A percentile compares a stretch with the other conserved stretches of the same genome.
phyloP scores from a whole-genome alignment of 2,888 invertebrate species.

The Tryphoninae sp. region DNA sequence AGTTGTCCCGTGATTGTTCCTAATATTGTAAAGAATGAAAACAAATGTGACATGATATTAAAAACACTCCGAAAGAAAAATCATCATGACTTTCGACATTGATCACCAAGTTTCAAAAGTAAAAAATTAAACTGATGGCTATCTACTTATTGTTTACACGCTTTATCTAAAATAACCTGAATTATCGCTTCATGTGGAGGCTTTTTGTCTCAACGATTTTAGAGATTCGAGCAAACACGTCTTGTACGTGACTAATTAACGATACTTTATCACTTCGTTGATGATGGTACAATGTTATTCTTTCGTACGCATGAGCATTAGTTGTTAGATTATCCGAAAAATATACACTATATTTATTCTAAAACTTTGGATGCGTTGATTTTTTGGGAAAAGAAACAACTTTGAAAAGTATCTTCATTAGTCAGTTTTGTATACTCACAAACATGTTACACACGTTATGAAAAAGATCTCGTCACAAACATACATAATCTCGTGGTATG shows the following conservation, averaged over 20 bases:
- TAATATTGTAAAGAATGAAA: slow-evolving; percentile 69
- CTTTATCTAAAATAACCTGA: not conserved
- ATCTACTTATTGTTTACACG: slow-evolving; percentile 44
- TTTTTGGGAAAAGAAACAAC: not conserved
- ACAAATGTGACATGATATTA: slow-evolving; percentile 40
- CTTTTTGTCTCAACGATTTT: not conserved
- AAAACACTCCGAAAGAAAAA: slow-evolving; percentile 9
- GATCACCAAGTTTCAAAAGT: slow-evolving; percentile 18
- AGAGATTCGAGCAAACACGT: too few species aligned
- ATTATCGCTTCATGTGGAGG: too few species aligned
- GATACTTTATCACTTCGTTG: slow-evolving; percentile 16
- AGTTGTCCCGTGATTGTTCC: slow-evolving; percentile 76
- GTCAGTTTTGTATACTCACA: slow-evolving; percentile 48
- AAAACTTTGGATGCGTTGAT: not conserved
- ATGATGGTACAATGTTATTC: slow-evolving; percentile 41
- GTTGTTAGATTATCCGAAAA: slow-evolving; percentile 48
- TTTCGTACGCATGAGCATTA: slow-evolving; percentile 30
- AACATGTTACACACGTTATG: slow-evolving; percentile 27
- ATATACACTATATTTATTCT: slow-evolving; percentile 56
- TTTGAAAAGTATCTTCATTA: not conserved
- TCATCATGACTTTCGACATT: slow-evolving; percentile 24
- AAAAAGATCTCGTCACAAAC: slow-evolving; percentile 46
- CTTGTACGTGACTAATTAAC: too few species aligned
- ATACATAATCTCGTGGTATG: slow-evolving; percentile 53
- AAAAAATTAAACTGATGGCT: slow-evolving; percentile 29